Evolutionary conservation across 2,797 vertebrate species (phyloP).

Genomic region (Vultur gryphus): DNA sequence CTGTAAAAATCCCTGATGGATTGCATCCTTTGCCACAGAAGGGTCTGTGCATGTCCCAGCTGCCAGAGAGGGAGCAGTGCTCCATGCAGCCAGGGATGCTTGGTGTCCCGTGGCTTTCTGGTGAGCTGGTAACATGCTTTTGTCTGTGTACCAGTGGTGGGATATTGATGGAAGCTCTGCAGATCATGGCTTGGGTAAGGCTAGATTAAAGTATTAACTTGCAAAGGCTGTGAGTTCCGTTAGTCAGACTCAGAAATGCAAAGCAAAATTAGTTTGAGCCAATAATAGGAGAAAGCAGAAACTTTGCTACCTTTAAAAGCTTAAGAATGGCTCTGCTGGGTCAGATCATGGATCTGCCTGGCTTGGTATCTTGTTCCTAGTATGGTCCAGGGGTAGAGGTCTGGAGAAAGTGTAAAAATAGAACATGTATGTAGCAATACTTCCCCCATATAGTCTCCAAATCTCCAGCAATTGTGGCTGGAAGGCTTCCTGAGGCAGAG

Average conservation of each 20-base stretch:
- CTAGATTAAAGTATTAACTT: neutral
- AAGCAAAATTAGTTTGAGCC: neutral
- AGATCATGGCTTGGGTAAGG: neutral
- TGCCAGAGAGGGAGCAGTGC: neutral
- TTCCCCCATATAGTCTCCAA: neutral
- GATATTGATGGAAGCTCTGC: neutral
- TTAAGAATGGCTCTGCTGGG: neutral
- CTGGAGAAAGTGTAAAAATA: neutral
- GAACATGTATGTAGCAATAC: neutral
- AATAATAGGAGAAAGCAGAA: neutral
- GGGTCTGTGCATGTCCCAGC: neutral
- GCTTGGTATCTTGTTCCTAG: neutral
- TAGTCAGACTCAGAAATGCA: neutral
- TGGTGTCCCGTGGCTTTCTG: neutral
- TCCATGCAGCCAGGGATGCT: neutral
- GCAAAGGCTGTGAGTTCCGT: neutral
- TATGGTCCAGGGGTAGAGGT: neutral
- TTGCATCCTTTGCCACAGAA: neutral
- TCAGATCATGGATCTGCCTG: neutral
- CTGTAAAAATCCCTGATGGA: neutral
- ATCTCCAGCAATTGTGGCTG: neutral
- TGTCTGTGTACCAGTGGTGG: neutral
- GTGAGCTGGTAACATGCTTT: neutral
- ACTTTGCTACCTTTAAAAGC: neutral
- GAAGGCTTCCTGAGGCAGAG: neutral